Conservation (phyloP, 1,140 invertebrate genomes). For the Megalonaias nervosa region DNA sequence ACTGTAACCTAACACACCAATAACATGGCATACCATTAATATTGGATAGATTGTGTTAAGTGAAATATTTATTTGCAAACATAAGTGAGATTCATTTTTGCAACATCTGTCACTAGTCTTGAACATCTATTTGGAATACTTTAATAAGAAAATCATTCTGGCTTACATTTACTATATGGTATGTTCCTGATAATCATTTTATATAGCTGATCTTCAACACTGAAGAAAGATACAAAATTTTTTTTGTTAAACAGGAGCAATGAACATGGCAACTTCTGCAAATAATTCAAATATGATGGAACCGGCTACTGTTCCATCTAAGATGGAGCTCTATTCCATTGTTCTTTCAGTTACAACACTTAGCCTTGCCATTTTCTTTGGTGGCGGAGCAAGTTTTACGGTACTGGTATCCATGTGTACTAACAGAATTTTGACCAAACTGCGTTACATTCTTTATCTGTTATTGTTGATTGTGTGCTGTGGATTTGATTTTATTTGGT, state of each 20-base stretch:
- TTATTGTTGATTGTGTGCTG: constrained; percentile 53
- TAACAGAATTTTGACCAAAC: constrained; percentile 41
- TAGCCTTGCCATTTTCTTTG: constrained; percentile 49
- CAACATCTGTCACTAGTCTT: no score
- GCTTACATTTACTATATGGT: no score
- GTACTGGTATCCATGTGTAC: constrained; percentile 51
- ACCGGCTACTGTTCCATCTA: not conserved
- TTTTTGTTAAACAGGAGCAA: not conserved
- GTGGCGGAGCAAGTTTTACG: constrained; percentile 53
- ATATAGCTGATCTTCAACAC: no score
- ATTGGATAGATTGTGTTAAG: no score
- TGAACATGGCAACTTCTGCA: not conserved
- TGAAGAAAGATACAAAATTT: not conserved
- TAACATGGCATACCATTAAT: no score
- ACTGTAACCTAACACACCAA: no score
- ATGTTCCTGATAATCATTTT: no score
- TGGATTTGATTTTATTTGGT: constrained; percentile 55
- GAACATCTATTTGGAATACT: no score
- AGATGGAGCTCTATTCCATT: constrained; percentile 56
- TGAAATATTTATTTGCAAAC: no score
- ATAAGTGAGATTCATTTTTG: no score
- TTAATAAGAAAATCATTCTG: no score
- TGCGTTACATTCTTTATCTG: constrained; percentile 52
- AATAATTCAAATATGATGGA: not conserved
- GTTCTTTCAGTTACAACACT: constrained; percentile 56